phyloP scores from a whole-genome alignment of 1,140 invertebrate species.

The Saccostrea cuccullata region DNA sequence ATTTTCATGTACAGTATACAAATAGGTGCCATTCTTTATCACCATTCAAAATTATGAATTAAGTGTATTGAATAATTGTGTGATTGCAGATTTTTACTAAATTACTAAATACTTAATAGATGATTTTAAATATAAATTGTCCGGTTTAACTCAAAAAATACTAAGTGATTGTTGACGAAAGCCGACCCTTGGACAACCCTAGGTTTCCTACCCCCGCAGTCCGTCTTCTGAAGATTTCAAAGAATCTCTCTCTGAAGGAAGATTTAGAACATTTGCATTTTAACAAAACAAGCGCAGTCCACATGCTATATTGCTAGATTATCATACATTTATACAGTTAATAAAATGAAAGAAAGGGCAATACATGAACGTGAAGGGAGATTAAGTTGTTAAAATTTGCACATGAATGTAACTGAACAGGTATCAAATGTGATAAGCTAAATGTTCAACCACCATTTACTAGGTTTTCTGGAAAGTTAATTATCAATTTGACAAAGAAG shows the following conservation, averaged over 20 bases:
- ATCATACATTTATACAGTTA: conserved; percentile 34
- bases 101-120: too few species aligned
- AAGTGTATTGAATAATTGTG: too few species aligned
- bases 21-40: too few species aligned
- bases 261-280: conserved; percentile 27
- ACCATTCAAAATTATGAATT: too few species aligned
- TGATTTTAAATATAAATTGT: too few species aligned
- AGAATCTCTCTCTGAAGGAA: neutral
- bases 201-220: neutral
- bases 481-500: conserved; percentile 33
- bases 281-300: conserved; percentile 1
- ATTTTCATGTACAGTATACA: too few species aligned
- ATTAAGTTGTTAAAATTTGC: conserved; percentile 38
- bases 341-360: conserved; percentile 18
- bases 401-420: conserved; percentile 28
- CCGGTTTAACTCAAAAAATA: too few species aligned
- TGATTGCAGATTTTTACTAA: too few species aligned
- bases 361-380: conserved; percentile 5
- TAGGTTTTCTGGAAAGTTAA: conserved; percentile 33
- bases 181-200: conserved; percentile 17
- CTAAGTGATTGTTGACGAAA: too few species aligned
- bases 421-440: conserved; percentile 21
- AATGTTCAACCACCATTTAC: conserved; percentile 25
- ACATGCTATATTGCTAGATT: conserved; percentile 30
- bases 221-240: neutral